Percentiles rank a stretch among this genome's conserved stretches.
Conservation (phyloP, 2,113 vertebrate species). For the Eulacestoma nigropectus region DNA sequence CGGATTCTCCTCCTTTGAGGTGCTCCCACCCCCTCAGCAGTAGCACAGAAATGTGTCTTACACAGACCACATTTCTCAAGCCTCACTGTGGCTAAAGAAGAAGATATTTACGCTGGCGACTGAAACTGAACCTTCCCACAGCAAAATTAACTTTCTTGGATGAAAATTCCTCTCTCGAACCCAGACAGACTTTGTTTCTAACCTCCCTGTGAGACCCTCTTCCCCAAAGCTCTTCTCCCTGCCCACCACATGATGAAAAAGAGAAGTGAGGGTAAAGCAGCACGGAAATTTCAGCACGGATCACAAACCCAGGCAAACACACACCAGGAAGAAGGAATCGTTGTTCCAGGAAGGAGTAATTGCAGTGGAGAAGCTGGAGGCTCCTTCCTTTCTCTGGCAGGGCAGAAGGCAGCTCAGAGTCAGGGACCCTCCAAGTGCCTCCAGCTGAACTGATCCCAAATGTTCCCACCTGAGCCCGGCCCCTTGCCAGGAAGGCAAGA, state of each 20-base stretch:
- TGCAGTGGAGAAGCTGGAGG: neutral
- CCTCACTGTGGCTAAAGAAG: fast-evolving
- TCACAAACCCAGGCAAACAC: neutral
- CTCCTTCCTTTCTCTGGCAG: neutral
- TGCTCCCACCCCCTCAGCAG: neutral
- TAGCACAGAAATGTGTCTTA: neutral
- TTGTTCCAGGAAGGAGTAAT: fast-evolving
- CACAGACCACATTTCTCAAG: fast-evolving
- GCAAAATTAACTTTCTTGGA: neutral
- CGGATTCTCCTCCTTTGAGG: neutral
- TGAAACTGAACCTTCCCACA: fast-evolving
- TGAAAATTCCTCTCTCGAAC: neutral
- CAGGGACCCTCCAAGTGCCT: neutral
- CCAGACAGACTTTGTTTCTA: neutral
- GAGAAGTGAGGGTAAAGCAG: neutral
- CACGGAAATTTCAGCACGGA: fast-evolving
- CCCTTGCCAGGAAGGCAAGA: neutral
- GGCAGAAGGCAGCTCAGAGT: neutral
- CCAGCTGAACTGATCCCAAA: neutral
- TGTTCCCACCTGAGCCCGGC: neutral
- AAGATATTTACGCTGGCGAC: fast-evolving
- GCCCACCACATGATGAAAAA: neutral
- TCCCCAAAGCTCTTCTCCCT: neutral
- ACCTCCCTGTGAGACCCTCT: neutral
- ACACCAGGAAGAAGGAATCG: neutral